phyloP scores from a whole-genome alignment of 2,113 vertebrate species.

The Laticauda colubrina region DNA sequence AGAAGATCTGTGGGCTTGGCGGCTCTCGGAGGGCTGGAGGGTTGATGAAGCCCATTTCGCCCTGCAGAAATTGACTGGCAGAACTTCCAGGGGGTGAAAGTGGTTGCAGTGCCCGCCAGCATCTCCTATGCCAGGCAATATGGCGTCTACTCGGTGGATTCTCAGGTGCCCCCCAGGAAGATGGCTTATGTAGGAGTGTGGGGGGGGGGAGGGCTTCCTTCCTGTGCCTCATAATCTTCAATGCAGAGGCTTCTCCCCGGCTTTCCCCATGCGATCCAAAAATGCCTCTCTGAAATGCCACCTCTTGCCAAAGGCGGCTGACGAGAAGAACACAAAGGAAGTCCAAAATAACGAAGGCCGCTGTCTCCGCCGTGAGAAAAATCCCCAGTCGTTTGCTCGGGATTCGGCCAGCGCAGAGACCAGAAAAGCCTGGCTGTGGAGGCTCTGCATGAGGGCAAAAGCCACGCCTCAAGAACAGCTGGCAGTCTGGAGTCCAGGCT shows the following conservation, averaged over 20 bases:
- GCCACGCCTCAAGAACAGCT: background rate
- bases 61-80: conserved; percentile 80
- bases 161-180: conserved; percentile 67
- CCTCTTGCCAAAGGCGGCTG: background rate
- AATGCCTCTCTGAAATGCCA: background rate
- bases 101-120: conserved; percentile 82
- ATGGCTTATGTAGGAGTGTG: too few relatives aligned
- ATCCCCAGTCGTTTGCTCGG: background rate
- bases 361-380: background rate
- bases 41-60: background rate
- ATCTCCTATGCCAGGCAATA: conserved; percentile 80
- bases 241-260: background rate
- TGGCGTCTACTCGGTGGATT: conserved; percentile 80
- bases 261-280: background rate
- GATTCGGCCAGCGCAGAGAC: background rate
- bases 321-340: background rate
- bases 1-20: background rate
- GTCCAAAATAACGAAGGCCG: background rate
- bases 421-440: background rate
- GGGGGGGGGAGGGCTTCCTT: background rate
- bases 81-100: conserved; percentile 80
- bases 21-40: background rate
- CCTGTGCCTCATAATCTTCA: background rate
- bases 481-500: background rate
- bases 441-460: background rate